Evolutionary conservation across 2,113 vertebrate genomes (phyloP), one percentile per base, ranked within the genome.

Genomic region (Trochalopteron elliotii): DNA sequence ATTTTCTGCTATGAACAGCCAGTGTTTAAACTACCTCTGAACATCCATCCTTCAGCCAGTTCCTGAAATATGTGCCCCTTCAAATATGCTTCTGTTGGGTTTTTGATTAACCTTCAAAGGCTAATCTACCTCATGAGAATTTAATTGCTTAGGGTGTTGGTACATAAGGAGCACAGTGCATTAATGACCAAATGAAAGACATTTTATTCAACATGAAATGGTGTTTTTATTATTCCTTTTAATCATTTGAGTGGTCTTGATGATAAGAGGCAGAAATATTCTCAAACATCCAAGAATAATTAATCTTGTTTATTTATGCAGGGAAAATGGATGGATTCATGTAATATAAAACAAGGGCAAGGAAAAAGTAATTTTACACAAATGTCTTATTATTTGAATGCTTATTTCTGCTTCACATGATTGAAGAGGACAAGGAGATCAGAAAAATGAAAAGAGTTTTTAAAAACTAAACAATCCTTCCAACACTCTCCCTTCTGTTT

Each of bases 231-330:
- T 92, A 84, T 79, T 93, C 47, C 52, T 90, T 88, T 94, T 88
- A 83, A 93, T 94, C 64, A 83, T 86, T 83, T 89, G 55, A 84
- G 87, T 92, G 14, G 74, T 9, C 33, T 87, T 87, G 59, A 89
- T 83, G 61, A 75, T 83, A 93, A 92, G 64, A 90, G 56, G 70
- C 75, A 89, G 81, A 83, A 68, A 69, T 55, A 85, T 78, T 94
- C 39, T 78, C 87, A 85, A 49, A 79, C 33, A 92, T 80, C 30
- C 42, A 91, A 69, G 63, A 94, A 94, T 92, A 87, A 93, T 80
- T 85, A 85, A 83, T 91, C 87, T 75, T 94, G 42, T 77, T 87
- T 89, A 37, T 85, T 95, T 91, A 88, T 83, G 31, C 31, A 81
- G 28, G 42, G 31, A 61, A 92, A 95, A 87, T 47, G 4, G 44